Evolutionary conservation across 2,797 vertebrate genomes (phyloP), one percentile per base, ranked within the genome.

Genomic region (Pelobates cultripes): DNA sequence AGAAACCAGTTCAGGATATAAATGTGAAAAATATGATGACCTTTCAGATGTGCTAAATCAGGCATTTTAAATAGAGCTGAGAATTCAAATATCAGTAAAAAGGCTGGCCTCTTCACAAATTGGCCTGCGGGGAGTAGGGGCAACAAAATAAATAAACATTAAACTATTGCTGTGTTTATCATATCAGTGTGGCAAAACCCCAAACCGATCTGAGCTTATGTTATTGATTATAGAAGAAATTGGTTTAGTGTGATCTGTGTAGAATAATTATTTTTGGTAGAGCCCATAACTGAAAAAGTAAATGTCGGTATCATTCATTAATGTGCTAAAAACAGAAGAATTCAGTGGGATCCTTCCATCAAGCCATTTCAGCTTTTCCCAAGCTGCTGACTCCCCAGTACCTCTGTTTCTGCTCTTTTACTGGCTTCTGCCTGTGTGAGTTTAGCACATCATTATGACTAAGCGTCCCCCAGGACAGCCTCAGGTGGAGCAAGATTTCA

Each of bases 371-470:
- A 66, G 73, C 76, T 82, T 63, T 79, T 83, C 81, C 81, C 76
- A 79, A 75, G 71, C 68, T 60, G 60, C 81, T 6, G 76, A 45
- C 71, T 83, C 70, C 74, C 70, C 75, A 73, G 64, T 61, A 78
- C 81, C 70, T 83, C 81, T 41, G 47, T 73, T 70, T 68, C 71
- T 61, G 9, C 66, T 79, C 66, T 41, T 53, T 79, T 75, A 28
- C 81, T 70, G 66, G 64, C 81, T 78, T 78, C 81, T 83, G 81
- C 76, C 81, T 78, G 81, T 78, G 70, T 75, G 77, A 83, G 81
- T 83, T 83, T 83, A 83, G 72, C 81, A 83, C 81, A 79, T 83
- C 81, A 83, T 83, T 83, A 83, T 83, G 77, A 83, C 71, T 83
- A 76, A 79, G 81, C 67, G 53, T 83, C 81, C 81, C 81, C 40